Conservation (phyloP, 1,140 invertebrate species). For the Bombus cullumanus region DNA sequence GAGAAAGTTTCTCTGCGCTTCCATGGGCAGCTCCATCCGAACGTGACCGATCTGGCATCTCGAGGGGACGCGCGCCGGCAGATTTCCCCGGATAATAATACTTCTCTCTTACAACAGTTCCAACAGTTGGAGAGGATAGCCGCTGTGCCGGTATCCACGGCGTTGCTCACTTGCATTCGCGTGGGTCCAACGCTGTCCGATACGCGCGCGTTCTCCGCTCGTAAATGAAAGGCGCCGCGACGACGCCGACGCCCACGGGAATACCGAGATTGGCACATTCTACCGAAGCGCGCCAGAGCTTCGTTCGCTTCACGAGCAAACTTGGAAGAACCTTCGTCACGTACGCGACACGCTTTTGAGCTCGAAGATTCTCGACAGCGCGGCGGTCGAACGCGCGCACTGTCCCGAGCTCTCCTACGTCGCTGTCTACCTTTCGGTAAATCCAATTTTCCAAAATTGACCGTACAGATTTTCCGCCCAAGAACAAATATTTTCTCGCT, state of each 20-base stretch:
- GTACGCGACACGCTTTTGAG: conserved; percentile 57
- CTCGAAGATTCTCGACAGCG: conserved; percentile 5
- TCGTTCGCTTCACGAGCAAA: conserved; percentile 45
- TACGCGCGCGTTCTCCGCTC: conserved; percentile 56
- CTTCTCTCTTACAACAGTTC: conserved; percentile 78
- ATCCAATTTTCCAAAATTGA: conserved; percentile 33
- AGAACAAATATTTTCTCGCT: background rate
- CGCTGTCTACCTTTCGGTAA: background rate
- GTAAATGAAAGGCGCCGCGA: conserved; percentile 75
- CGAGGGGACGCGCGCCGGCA: conserved; percentile 73
- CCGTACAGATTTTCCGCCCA: background rate
- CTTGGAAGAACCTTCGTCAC: conserved; percentile 60
- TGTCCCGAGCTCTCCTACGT: background rate
- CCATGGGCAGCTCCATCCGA: conserved; percentile 69
- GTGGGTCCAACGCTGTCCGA: conserved; percentile 50
- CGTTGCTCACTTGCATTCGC: conserved; percentile 62
- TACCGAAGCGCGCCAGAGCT: conserved; percentile 46
- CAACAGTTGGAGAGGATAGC: conserved; percentile 52
- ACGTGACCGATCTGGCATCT: conserved; percentile 82
- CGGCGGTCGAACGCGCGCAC: background rate
- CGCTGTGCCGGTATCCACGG: background rate
- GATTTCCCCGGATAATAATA: conserved; percentile 83
- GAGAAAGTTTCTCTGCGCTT: conserved; percentile 75
- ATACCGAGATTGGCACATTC: conserved; percentile 74
- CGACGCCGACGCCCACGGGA: conserved; percentile 69